Conservation (phyloP, 2,797 vertebrate genomes). For the Mus caroli region DNA sequence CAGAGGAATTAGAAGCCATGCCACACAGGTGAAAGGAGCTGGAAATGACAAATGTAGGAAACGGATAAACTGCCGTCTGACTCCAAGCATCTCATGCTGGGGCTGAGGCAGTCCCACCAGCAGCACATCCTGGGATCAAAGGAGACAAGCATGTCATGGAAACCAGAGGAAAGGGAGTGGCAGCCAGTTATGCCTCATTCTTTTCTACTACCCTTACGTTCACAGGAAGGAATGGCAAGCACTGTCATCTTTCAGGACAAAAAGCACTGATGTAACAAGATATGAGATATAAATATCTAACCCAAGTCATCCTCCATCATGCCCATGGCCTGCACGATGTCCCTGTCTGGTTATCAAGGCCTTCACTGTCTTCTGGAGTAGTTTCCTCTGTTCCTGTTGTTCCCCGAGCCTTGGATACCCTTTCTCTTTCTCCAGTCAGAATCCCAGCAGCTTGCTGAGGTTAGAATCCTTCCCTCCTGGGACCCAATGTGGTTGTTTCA, state of each 20-base stretch:
- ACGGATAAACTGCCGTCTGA: neutral
- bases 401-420: neutral
- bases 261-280: conserved; percentile 55
- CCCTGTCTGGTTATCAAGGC: neutral
- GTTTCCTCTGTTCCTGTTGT: conserved; percentile 40
- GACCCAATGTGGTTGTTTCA: neutral
- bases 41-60: conserved; percentile 63
- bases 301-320: neutral
- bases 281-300: conserved; percentile 32
- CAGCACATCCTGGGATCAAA: conserved; percentile 51
- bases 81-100: neutral
- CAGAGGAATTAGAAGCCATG: neutral
- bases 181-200: conserved; percentile 68
- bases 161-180: conserved; percentile 65
- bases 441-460: neutral
- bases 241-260: conserved; percentile 64
- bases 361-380: neutral
- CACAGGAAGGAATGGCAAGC: conserved; percentile 67
- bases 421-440: neutral
- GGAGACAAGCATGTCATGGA: neutral
- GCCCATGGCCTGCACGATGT: neutral
- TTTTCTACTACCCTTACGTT: neutral
- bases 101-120: conserved; percentile 49
- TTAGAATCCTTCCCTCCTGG: neutral
- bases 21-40: neutral